Evolutionary conservation across 2,113 vertebrate species (phyloP).

Genomic region (Hippoglossus stenolepis): DNA sequence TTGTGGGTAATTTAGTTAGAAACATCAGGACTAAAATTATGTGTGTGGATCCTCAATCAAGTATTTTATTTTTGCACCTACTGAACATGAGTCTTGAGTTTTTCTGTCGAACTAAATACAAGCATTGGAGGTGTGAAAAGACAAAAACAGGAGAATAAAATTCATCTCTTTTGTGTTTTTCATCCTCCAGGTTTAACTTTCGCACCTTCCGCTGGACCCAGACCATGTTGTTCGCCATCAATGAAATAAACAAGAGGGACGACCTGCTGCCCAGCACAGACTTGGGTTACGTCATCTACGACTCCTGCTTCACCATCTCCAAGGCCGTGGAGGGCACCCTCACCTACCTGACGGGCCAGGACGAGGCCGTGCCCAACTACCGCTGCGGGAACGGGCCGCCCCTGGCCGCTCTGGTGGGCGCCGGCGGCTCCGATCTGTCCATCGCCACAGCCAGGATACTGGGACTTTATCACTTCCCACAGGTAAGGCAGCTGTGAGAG

Average conservation of each 20-base stretch:
- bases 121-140: too few relatives aligned
- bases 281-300: constrained; percentile 88
- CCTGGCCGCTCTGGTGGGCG: constrained; percentile 84
- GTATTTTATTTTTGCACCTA: too few relatives aligned
- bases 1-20: constrained; percentile 32
- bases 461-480: constrained; percentile 87
- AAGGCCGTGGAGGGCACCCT: constrained; percentile 87
- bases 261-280: constrained; percentile 84
- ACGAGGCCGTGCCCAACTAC: constrained; percentile 88
- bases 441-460: constrained; percentile 88
- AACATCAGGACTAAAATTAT: background rate
- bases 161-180: background rate
- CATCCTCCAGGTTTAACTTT: constrained; percentile 86
- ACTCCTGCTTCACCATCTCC: constrained; percentile 88
- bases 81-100: background rate
- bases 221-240: constrained; percentile 88
- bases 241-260: constrained; percentile 82
- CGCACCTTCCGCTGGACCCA: constrained; percentile 87
- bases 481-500: constrained; percentile 72
- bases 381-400: constrained; percentile 84
- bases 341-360: constrained; percentile 87
- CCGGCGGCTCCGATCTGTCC: constrained; percentile 86
- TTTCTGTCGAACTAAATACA: background rate
- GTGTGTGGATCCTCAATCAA: too few relatives aligned
- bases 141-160: too few relatives aligned